Base-by-base conservation (phyloP, 2,113 vertebrate genomes). In the Pseudois nayaur region DNA sequence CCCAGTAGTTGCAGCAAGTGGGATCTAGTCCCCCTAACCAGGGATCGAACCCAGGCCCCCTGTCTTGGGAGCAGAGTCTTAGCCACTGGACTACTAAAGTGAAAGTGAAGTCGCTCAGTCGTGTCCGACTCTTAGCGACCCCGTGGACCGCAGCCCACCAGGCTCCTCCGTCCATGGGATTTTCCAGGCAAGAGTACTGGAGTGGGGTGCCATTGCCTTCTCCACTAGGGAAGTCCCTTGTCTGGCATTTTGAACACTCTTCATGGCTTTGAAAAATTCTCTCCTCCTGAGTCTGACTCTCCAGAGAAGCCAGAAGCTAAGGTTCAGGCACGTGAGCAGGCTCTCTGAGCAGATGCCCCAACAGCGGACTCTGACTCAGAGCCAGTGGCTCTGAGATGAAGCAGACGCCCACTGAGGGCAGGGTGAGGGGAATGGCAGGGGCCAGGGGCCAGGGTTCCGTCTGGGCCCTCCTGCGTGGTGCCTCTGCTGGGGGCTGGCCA, bases 261-360 rank as follows among this genome's bases (percentile, higher is more conserved):
- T 29, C 31, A 55, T 15, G 27, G 50, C 60, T 94, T 64, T 79
- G 74, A 50, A 64, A 43, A 67, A 36, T 54, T 64, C 31, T 40
- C 31, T 67, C 86, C 59, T 89, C 13, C 59, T 48, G 31, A 13
- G 50, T 82, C 76, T 29, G 21, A 67, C 36, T 23, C 36, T 25
- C 59, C 36, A 81, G 76, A 82, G 36, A 40, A 55, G 57, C 57
- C 59, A 55, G 74, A 55, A 67, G 55, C 36, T 3, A n/a, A 16
- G 36, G 23, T 55, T 29, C 11, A 48, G 48, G 21, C 45, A 25
- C 1, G 5, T 21, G 36, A 79, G 27, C 23, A 81, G 19, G 8
- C 50, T 21, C 15, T 5, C 5, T 0, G 0, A n/a, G 31, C 3
- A 48, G 60, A 57, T 11, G 50, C 12, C 29, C 14, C 36, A 23